Evolutionary conservation across 92 coral and sea anemone genomes (phyloP).

Genomic region (Ricordea florida): DNA sequence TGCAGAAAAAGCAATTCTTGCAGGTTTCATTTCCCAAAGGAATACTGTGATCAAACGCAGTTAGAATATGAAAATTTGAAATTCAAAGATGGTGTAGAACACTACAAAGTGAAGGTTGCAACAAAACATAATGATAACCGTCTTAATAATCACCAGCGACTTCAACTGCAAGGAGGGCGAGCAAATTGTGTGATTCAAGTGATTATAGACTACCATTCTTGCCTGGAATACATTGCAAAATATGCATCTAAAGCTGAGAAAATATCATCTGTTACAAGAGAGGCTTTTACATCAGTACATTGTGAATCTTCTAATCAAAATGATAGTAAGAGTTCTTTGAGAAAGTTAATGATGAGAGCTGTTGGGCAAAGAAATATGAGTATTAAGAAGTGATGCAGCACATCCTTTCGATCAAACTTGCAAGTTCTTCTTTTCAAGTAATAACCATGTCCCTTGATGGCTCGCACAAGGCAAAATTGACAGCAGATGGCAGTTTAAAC

Average conservation of each 20-base stretch:
- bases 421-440: slow-evolving; percentile 42
- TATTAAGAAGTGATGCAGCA: slow-evolving; percentile 54
- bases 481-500: not conserved
- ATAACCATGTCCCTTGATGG: slow-evolving; percentile 44
- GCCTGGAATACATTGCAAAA: slow-evolving; percentile 38
- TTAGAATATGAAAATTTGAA: slow-evolving; percentile 30
- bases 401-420: slow-evolving; percentile 33
- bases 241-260: too few species aligned
- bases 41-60: slow-evolving; percentile 35
- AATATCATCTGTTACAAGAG: slow-evolving; percentile 33
- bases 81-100: slow-evolving; percentile 32
- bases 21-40: slow-evolving; percentile 39
- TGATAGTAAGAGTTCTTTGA: not conserved
- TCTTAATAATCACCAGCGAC: too few species aligned
- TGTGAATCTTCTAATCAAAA: not conserved
- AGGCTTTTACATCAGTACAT: slow-evolving; percentile 27
- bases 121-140: too few species aligned
- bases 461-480: slow-evolving; percentile 15
- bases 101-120: slow-evolving; percentile 49
- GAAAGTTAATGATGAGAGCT: slow-evolving; percentile 43
- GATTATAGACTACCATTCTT: slow-evolving; percentile 36
- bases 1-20: not conserved
- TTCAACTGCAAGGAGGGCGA: too few species aligned
- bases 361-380: slow-evolving; percentile 66
- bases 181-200: too few species aligned